Base-by-base conservation (phyloP, 2,888 invertebrate genomes). In the Dusona sp. region DNA sequence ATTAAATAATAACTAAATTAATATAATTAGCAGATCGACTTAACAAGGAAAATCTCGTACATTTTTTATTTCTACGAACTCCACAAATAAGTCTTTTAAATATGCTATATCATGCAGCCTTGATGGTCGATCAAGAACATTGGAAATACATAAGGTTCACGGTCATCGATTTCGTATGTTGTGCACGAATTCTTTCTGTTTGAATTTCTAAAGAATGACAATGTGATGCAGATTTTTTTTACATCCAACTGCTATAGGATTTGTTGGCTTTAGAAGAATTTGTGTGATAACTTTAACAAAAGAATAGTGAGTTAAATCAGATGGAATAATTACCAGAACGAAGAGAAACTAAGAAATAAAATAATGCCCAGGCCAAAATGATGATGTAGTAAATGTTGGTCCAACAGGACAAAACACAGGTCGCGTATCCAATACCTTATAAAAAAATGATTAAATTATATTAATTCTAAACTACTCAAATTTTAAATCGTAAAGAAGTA, bases 331-430 rank as follows among this genome's bases (percentile, higher is more conserved):
- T 95, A 97, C 97, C 97, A 92, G 97, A 94, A 94, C 97, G 95
- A 95, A 98, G 96, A 4, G 98, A 98, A 97, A 98, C 98, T 94
- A 98, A 97, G 95, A 99, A 98, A 94, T 99, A 99, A 95, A 98
- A 99, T 90, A 99, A 97, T 2, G 99, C 99, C 99, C 99, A 99
- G 0, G 99, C 98, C 89, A 99, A 95, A 90, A 99, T 98, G 25
- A 99, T 99, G 91, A 99, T 99, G 95, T 99, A 99, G 95, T 99
- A 99, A 77, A 99, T 97, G 94, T 99, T 99, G 96, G 99, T 97
- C 99, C 99, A 99, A 93, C 98, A 99, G 0, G 99, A 99, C 97
- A 99, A 98, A 16, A 99, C 98, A 2, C 99, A 99, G 4, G 99
- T 98, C 9, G 99, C 99, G 93, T 99, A 99, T 16, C 99, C 99